Conservation (phyloP, 2,113 vertebrate species). For the Carassius gibelio region DNA sequence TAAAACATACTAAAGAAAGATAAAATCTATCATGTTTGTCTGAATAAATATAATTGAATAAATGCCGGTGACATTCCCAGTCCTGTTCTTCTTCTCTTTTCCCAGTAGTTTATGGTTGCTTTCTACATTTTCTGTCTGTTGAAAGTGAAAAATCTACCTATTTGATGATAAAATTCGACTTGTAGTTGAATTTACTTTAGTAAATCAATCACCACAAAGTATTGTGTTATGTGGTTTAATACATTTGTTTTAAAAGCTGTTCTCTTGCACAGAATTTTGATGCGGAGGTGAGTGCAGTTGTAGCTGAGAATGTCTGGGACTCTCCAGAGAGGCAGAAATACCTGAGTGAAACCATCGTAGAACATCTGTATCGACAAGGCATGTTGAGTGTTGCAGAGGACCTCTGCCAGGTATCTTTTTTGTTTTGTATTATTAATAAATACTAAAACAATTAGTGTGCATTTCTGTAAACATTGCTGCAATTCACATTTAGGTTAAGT, state of each 20-base stretch:
- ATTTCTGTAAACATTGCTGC: background rate
- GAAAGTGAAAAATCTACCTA: background rate
- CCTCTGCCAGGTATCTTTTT: conserved; percentile 81
- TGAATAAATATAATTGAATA: too few relatives aligned
- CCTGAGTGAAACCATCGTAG: conserved; percentile 86
- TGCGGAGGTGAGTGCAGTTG: conserved; percentile 87
- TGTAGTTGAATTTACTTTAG: background rate
- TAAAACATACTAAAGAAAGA: background rate
- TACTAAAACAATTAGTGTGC: background rate
- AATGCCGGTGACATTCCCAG: background rate
- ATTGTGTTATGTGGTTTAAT: background rate
- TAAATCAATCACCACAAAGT: background rate
- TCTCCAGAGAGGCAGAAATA: conserved; percentile 85
- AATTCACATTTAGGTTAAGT: background rate
- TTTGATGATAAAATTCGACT: background rate
- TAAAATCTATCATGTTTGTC: background rate
- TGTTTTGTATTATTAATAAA: background rate
- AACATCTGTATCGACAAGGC: conserved; percentile 88
- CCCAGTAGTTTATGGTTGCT: background rate
- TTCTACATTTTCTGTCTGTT: background rate
- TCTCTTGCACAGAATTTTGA: conserved; percentile 81
- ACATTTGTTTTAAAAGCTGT: background rate
- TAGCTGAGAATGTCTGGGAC: conserved; percentile 86
- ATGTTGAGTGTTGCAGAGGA: conserved; percentile 89
- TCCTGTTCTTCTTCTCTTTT: background rate